phyloP scores from a whole-genome alignment of 2,888 invertebrate genomes.

The Xestobium rufovillosum region DNA sequence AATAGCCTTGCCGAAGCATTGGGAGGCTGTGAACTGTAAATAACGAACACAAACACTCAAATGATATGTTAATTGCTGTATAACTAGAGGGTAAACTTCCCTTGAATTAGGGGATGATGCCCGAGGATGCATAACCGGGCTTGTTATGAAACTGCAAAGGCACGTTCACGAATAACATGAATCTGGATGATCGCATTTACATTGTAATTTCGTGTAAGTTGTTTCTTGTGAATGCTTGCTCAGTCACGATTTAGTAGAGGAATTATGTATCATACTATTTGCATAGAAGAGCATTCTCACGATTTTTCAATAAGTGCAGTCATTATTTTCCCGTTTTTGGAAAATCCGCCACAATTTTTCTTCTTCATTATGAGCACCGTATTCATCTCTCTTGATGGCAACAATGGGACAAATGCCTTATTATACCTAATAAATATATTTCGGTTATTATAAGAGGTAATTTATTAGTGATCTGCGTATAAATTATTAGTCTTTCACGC shows the following conservation, averaged over 20 bases:
- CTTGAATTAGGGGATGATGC: conserved; percentile 27
- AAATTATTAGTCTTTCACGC: too few relatives aligned
- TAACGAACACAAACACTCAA: conserved; percentile 38
- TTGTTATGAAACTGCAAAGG: conserved; percentile 37
- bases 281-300: too few relatives aligned
- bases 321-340: too few relatives aligned
- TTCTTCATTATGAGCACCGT: too few relatives aligned
- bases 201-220: conserved; percentile 29
- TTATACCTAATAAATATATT: too few relatives aligned
- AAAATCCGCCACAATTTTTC: too few relatives aligned
- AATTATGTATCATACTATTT: too few relatives aligned
- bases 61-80: conserved; percentile 40
- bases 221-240: conserved; percentile 28
- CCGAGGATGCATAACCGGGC: conserved; percentile 32
- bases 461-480: too few relatives aligned
- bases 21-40: conserved; percentile 29
- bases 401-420: too few relatives aligned
- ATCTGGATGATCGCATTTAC: conserved; percentile 36
- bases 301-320: too few relatives aligned
- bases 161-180: conserved; percentile 40
- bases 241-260: conserved; percentile 25
- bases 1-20: conserved; percentile 26
- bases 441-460: too few relatives aligned
- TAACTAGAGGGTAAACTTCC: conserved; percentile 37
- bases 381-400: too few relatives aligned